phyloP scores from a whole-genome alignment of 1,140 invertebrate genomes.

The Cherax quadricarinatus region DNA sequence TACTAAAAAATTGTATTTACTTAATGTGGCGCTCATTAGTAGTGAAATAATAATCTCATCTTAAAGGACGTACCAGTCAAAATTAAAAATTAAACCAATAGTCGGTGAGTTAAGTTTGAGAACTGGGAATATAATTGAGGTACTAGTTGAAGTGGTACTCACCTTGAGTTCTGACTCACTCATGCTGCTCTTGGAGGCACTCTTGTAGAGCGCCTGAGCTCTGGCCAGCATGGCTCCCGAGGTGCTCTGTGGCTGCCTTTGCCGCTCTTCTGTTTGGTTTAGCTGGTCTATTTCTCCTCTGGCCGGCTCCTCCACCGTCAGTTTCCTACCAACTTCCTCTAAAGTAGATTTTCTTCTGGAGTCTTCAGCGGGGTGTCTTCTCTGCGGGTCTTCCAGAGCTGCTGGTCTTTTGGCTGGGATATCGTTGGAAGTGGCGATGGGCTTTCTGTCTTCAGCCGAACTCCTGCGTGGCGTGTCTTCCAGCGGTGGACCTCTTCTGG shows the following conservation, averaged over 20 bases:
- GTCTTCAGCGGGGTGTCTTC: not conserved
- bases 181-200: conserved; percentile 52
- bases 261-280: not conserved
- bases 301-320: conserved; percentile 1
- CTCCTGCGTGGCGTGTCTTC: conserved; percentile 28
- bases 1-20: too few species aligned
- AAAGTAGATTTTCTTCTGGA: conserved; percentile 11
- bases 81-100: too few species aligned
- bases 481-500: conserved; percentile 5
- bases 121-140: too few species aligned
- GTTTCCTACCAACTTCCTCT: conserved; percentile 25
- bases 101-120: too few species aligned
- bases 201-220: conserved; percentile 59
- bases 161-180: conserved; percentile 56
- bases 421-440: not conserved
- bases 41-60: too few species aligned
- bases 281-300: conserved; percentile 9
- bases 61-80: too few species aligned
- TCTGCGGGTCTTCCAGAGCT: not conserved
- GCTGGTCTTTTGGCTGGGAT: not conserved
- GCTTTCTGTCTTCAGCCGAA: conserved; percentile 6
- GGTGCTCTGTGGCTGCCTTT: not conserved
- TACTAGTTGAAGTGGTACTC: not conserved
- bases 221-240: not conserved
- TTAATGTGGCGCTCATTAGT: too few species aligned